Evolutionary conservation across 2,888 invertebrate genomes (phyloP), one percentile per base, ranked within the genome.

Genomic region (Anthophora plumipes): DNA sequence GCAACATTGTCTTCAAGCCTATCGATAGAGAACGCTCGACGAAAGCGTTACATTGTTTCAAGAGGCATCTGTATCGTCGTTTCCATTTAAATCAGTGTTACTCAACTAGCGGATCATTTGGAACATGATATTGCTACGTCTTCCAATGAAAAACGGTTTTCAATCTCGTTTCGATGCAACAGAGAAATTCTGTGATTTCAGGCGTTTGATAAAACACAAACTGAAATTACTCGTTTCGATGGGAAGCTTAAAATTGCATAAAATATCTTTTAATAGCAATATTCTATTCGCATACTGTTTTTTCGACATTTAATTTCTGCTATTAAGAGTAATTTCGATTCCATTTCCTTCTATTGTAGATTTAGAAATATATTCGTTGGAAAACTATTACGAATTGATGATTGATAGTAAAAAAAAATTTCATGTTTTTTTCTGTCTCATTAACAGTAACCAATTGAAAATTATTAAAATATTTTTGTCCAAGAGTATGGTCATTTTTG

Each of bases 41-140:
- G 25, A 25, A n/a, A 31, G 22, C 43, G 63, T 57, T 81, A 81
- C 82, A 81, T 77, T 82, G 81, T 82, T 63, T 69, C 55, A 52
- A 25, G 39, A 11, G 41, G n/a, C 71, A 75, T 57, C 75, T 61
- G 81, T 54, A 37, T 46, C 59, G 31, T 8, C 22, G 43, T 14
- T 55, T 70, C 48, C 76, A 72, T 80, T 71, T 82, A 74, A 72
- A 75, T 71, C 76, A 68, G 82, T 71, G 57, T 43, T 52, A 43
- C 63, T 80, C 76, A 61, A 48, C 39, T 6, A 8, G 17, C 25
- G 46, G 61, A 25, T 43, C 43, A 1, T 48, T 41, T 22, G 25
- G 54, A 57, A 50, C 12, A 17, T 43, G 17, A 14, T 5, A n/a
- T 31, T 11, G 0, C 12, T 3, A 31, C 37, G 12, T n/a, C 3